Conservation (phyloP, 2,888 invertebrate genomes). For the Lasioglossum lativentre region DNA sequence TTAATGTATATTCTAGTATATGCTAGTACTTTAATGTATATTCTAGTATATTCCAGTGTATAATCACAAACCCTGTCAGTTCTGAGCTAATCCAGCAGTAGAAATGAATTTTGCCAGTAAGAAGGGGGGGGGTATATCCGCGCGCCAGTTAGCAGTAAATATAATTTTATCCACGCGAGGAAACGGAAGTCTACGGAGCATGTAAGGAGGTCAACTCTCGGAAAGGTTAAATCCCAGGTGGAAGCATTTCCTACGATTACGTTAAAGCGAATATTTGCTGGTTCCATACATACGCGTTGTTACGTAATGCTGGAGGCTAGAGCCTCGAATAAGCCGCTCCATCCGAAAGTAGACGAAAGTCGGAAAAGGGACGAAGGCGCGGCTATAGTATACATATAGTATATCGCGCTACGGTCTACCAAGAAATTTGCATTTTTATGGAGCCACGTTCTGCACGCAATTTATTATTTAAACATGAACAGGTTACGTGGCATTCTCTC, state of each 20-base stretch:
- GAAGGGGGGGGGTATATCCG: background rate
- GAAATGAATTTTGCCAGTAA: background rate
- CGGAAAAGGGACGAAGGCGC: conserved; percentile 19
- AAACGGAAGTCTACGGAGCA: background rate
- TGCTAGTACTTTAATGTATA: no score
- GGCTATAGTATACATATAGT: background rate
- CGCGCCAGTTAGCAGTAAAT: background rate
- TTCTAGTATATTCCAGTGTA: no score
- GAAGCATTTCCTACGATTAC: conserved; percentile 52
- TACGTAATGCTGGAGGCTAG: conserved; percentile 37
- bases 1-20: no score
- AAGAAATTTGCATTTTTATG: conserved; percentile 34
- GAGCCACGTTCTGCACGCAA: background rate
- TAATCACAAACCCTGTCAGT: no score
- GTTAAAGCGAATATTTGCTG: conserved; percentile 56
- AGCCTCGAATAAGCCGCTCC: conserved; percentile 24
- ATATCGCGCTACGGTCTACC: conserved; percentile 4
- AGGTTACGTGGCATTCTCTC: background rate
- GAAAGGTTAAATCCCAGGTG: conserved; percentile 45
- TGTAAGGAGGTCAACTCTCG: conserved; percentile 2
- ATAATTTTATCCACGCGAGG: conserved; percentile 1
- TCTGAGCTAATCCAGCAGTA: background rate
- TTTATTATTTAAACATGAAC: conserved; percentile 29
- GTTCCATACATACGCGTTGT: conserved; percentile 23
- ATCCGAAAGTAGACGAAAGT: conserved; percentile 25